Conservation (phyloP, 2,113 vertebrate genomes). For the Scophthalmus maximus region DNA sequence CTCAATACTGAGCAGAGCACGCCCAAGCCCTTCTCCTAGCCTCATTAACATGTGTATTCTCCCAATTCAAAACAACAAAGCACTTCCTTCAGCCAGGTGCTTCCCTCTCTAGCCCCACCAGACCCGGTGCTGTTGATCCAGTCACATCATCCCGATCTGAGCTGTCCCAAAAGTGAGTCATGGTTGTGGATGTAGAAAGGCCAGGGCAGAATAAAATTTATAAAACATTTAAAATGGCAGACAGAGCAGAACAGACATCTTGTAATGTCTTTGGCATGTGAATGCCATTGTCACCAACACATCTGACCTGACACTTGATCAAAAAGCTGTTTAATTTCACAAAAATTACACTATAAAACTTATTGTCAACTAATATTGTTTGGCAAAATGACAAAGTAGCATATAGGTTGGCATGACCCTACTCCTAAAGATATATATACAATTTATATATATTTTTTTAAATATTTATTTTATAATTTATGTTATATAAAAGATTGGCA, state of each 20-base stretch:
- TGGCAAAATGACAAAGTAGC: too few species aligned
- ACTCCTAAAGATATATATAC: too few species aligned
- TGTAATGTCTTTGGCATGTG: constrained; percentile 31
- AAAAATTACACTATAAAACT: background rate
- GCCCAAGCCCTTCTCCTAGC: constrained; percentile 58
- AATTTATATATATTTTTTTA: background rate
- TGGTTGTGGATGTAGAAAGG: constrained; percentile 43
- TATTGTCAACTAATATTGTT: too few species aligned
- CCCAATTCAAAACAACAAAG: constrained; percentile 71
- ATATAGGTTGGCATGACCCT: too few species aligned
- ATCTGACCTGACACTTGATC: background rate
- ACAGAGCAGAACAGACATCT: constrained; percentile 36
- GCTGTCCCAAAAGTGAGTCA: constrained; percentile 64
- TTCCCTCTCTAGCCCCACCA: constrained; percentile 66
- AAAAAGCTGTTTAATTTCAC: background rate
- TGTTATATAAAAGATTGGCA: too few species aligned
- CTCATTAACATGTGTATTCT: constrained; percentile 78
- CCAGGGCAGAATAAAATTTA: constrained; percentile 42
- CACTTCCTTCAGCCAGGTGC: constrained; percentile 76
- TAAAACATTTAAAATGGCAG: constrained; percentile 52
- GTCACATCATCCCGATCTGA: constrained; percentile 58
- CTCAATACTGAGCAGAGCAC: constrained; percentile 72
- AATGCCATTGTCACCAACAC: background rate
- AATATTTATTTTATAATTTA: too few species aligned
- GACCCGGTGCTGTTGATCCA: constrained; percentile 50